Percentiles rank a stretch among this genome's conserved stretches.
Conservation (phyloP, 2,113 vertebrate species). For the Gallinago undulata region DNA sequence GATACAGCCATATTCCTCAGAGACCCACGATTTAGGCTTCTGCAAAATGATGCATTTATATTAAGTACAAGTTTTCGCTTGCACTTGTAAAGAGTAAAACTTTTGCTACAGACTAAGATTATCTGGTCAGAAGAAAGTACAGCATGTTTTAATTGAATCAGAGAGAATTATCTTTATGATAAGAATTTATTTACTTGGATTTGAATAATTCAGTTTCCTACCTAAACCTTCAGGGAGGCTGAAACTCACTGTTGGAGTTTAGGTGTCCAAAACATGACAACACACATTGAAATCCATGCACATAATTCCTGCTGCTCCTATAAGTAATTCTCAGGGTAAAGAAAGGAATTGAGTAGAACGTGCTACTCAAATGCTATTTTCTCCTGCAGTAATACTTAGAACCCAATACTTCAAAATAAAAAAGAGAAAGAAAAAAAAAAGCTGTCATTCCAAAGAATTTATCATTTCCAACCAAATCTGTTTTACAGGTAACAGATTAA, state of each 20-base stretch:
- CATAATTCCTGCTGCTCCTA: not conserved
- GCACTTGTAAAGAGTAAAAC: not conserved
- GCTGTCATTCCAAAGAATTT: not conserved
- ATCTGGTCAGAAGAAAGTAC: not conserved
- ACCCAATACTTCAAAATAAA: accelerated
- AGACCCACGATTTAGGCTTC: not conserved
- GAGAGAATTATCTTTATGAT: not conserved
- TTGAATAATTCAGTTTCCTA: not conserved
- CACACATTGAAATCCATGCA: not conserved
- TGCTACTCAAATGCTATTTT: not conserved
- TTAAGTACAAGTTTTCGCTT: not conserved
- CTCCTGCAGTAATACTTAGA: not conserved
- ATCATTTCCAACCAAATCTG: not conserved
- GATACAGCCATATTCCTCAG: not conserved
- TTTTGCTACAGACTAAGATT: not conserved
- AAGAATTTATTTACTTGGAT: not conserved
- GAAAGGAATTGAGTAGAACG: not conserved
- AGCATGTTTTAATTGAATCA: not conserved
- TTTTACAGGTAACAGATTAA: not conserved
- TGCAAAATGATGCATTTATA: not conserved
- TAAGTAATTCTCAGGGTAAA: not conserved
- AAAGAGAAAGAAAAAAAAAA: no score
- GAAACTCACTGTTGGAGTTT: not conserved
- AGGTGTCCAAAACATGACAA: not conserved
- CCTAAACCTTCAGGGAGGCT: not conserved